These are phyloP conservation scores for Polia nebulosa DNA, from an alignment of 2,888 invertebrate species.

Conservation along the genomic window DNA sequence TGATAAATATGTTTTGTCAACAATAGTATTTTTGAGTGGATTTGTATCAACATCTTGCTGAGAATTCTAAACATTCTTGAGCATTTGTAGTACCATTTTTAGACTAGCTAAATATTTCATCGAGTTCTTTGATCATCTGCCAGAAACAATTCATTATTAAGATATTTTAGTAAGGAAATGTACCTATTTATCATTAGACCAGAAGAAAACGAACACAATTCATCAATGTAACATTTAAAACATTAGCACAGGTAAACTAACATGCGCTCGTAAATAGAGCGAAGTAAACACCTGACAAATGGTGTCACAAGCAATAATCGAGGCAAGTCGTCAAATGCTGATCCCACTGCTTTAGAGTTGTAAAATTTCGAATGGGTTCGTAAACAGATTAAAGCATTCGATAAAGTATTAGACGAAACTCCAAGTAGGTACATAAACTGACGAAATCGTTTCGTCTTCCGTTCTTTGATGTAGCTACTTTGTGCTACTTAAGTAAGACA, in stretches of 20 bases:
- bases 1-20: slow-evolving; percentile 52
- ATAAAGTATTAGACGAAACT: slow-evolving; percentile 63
- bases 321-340: slow-evolving; percentile 18
- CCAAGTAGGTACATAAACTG: slow-evolving; percentile 64
- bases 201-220: slow-evolving; percentile 29
- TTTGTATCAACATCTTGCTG: slow-evolving; percentile 13
- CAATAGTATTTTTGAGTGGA: slow-evolving; percentile 21
- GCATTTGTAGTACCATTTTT: not conserved
- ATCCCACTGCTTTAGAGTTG: slow-evolving; percentile 44
- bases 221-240: slow-evolving; percentile 39
- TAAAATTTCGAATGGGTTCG: slow-evolving; percentile 59
- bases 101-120: slow-evolving; percentile 4
- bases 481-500: slow-evolving; percentile 80
- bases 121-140: slow-evolving; percentile 39
- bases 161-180: slow-evolving; percentile 15
- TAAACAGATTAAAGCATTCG: slow-evolving; percentile 58
- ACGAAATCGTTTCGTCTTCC: slow-evolving; percentile 52
- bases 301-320: slow-evolving; percentile 40
- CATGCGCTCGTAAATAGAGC: slow-evolving; percentile 28
- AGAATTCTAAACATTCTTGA: slow-evolving; percentile 4
- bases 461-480: slow-evolving; percentile 77
- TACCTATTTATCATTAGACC: slow-evolving; percentile 23
- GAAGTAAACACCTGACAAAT: slow-evolving; percentile 30
- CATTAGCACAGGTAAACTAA: slow-evolving; percentile 45
- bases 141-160: slow-evolving; percentile 27